Evolutionary conservation across 2,888 invertebrate species (phyloP), one percentile per base, ranked within the genome.

Genomic region (Steinernema hermaphroditum): DNA sequence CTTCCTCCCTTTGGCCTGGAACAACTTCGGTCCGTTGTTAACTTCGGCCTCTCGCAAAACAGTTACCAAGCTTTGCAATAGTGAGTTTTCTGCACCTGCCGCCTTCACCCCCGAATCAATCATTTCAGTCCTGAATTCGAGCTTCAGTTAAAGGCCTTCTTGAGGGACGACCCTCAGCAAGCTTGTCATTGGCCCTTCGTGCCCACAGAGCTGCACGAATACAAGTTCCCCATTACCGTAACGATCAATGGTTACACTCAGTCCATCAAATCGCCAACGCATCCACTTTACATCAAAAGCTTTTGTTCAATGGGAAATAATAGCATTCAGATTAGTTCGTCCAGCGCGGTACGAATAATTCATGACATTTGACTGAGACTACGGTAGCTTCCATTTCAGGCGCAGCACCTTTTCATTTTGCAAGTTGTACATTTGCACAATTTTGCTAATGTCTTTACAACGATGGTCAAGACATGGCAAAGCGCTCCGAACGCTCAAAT

Each of bases 371-470:
- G 32, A 2, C 2, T 2, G 50, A 19, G 12, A 19, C 2, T 50
- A 50, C 50, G 9, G 50, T 50, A 50, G n/a, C 24, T 22, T 24
- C 62, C 62, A 32, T 29, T 62, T 62, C 62, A 62, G 62, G n/a
- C 32, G 16, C 32, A 32, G 16, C 34, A 62, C 29, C 19, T 62
- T 29, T 62, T 62, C 62, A 62, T 27, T 32, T 16, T 62, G 62
- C 62, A 62, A 29, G 27, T 62, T 62, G 27, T 62, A 16, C 22
- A 62, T 16, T 32, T 22, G 9, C 62, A 29, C 6, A 16, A 22
- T 4, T n/a, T 62, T 16, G 27, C 14, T 29, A 27, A 22, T 29
- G 27, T 62, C 27, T 27, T 62, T 27, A 12, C 62, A 16, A 62
- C 6, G 27, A 29, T 62, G 8, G 27, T 62, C 29, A 16, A 16